phyloP scores from a whole-genome alignment of 2,888 invertebrate genomes.

The Drosophila recens region DNA sequence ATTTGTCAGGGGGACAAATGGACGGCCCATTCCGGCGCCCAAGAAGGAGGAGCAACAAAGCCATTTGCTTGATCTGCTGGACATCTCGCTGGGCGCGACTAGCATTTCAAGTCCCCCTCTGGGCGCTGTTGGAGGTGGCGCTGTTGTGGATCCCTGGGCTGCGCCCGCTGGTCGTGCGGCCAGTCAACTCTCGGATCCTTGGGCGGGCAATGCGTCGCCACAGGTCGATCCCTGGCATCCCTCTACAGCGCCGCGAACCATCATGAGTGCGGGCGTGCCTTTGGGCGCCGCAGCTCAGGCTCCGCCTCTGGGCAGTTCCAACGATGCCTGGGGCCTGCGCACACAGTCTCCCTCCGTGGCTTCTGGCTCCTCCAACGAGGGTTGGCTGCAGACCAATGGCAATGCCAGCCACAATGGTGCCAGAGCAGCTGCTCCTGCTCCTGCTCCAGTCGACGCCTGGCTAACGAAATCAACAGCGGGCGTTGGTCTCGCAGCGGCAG shows the following conservation, averaged over 20 bases:
- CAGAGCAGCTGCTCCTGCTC: constrained; percentile 57
- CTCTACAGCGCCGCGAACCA: constrained; percentile 69
- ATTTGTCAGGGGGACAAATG: constrained; percentile 52
- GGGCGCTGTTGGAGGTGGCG: constrained; percentile 81
- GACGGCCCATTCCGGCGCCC: constrained; percentile 63
- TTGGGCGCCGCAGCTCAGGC: constrained; percentile 53
- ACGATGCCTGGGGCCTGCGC: constrained; percentile 82
- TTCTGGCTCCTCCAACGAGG: constrained; percentile 85
- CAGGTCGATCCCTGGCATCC: constrained; percentile 85
- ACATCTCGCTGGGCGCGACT: constrained; percentile 90
- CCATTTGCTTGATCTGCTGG: constrained; percentile 93
- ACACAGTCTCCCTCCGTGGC: constrained; percentile 85
- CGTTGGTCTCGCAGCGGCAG: constrained; percentile 55
- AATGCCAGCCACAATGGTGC: constrained; percentile 68
- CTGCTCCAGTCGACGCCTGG: constrained; percentile 80
- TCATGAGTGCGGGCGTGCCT: constrained; percentile 76
- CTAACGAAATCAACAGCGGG: constrained; percentile 71
- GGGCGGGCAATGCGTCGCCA: constrained; percentile 84
- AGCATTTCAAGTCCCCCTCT: constrained; percentile 86
- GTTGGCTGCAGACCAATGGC: constrained; percentile 84
- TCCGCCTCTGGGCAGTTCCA: constrained; percentile 42
- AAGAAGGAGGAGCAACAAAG: constrained; percentile 86
- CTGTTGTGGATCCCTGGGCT: constrained; percentile 91
- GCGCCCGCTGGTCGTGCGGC: constrained; percentile 85
- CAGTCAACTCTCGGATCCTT: constrained; percentile 86